Evolutionary conservation across 2,113 vertebrate species (phyloP), one percentile per base, ranked within the genome.

Genomic region (Formicarius rufipectus): DNA sequence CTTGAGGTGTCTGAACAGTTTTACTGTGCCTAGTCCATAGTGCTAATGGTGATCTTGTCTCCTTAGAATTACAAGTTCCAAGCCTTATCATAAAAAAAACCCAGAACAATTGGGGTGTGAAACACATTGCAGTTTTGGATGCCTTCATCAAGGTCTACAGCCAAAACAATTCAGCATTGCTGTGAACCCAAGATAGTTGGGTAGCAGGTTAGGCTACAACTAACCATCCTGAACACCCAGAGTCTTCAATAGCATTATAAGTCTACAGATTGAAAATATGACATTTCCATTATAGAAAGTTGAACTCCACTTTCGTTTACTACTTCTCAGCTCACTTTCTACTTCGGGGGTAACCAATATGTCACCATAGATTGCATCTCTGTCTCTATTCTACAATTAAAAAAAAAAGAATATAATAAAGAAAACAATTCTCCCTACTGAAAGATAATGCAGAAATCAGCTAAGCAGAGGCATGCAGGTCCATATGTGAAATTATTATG

Each of bases 121-220:
- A 21, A 35, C 3, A 47, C 2, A 0, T 50, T 16, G 84, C 11
- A 28, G 30, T 24, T 81, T 42, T 52, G 24, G 24, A 42, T 28
- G 27, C 14, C 11, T 58, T 47, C 4, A 18, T 58, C 11, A 31
- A 73, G 31, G n/a, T 44, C 53, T 88, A 50, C 44, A 56, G 33
- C 8, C 28, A 35, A 75, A 90, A 49, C 18, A 83, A 74, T 60
- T 67, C 59, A 77, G 25, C 1, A 2, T 18, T 5, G 3, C 35
- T 47, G 21, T 71, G 50, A 77, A 50, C 1, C 0, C 14, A 20
- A 2, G 1, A 42, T 5, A 16, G n/a, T 39, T 55, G n/a, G n/a
- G n/a, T 58, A 71, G 4, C 39, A 13, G 6, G 6, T 45, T 42
- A 42, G 30, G 9, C 28, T 45, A 39, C 20, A 62, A 11, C 9